These are phyloP conservation scores for Gila orcuttii DNA, from an alignment of 2,113 vertebrate species.

Conservation along the genomic window DNA sequence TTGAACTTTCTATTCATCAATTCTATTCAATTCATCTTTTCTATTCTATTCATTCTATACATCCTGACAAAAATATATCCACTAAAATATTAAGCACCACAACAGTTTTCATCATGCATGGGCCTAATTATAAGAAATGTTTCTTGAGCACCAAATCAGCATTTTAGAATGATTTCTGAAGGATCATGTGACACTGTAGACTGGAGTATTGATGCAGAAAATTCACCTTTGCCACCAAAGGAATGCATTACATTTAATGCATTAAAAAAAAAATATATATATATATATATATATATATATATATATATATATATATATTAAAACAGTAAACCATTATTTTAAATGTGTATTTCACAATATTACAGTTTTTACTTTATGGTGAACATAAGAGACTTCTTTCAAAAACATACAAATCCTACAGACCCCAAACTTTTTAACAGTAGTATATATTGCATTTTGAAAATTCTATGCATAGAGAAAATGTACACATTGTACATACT, in stretches of 20 bases:
- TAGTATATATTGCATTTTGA: not conserved
- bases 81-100: not conserved
- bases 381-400: not conserved
- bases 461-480: not conserved
- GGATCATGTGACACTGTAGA: not conserved
- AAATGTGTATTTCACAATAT: not conserved
- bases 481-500: constrained; percentile 6
- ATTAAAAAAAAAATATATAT: too few relatives aligned
- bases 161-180: not conserved
- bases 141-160: not conserved
- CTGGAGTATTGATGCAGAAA: not conserved
- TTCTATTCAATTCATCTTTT: too few relatives aligned
- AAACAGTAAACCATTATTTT: not conserved
- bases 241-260: not conserved
- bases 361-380: not conserved
- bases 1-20: not conserved
- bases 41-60: too few relatives aligned
- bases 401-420: not conserved
- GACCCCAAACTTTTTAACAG: not conserved
- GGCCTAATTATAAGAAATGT: not conserved
- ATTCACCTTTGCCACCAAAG: not conserved
- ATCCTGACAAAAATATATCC: not conserved
- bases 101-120: not conserved
- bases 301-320: not conserved
- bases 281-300: too few relatives aligned